Base-by-base conservation (phyloP, 2,113 vertebrate species). In the Dryoscopus gambensis region DNA sequence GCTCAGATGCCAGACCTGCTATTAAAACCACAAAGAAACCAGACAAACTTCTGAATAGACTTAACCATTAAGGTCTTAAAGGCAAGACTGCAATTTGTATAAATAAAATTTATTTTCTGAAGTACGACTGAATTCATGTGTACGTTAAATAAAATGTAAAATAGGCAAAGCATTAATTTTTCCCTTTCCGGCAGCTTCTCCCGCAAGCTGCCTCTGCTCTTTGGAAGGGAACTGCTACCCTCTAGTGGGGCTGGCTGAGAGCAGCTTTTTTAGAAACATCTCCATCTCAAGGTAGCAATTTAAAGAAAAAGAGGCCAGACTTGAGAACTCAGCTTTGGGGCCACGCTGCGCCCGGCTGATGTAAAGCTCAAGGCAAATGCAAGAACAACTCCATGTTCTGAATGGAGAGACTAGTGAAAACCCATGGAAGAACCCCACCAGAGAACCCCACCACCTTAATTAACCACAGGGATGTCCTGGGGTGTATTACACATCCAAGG, bases 221-320 rank as follows among this genome's bases (percentile, higher is more conserved):
- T 73, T n/a, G 15, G 57, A 89, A 84, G 96, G 39, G 71, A 90
- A 47, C 88, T 88, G 90, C 95, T 96, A 85, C 97, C 97, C 94
- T 90, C 97, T 93, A 90, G 95, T 52, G 97, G 97, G 44, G 35
- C 28, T 64, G 19, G 3, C 30, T n/a, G 44, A n/a, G 52, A 83
- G 84, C 27, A 33, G 37, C 71, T 82, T 57, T 57, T 44, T n/a
- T 30, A 47, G 31, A 65, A 53, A 39, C 1, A 2, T 19, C 35
- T 27, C 27, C 24, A 15, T 2, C 28, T 69, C 42, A 14, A 57
- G 21, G 24, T 40, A 73, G 23, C 22, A 67, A 78, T 18, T 2
- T 2, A n/a, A 89, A 19, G 11, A 20, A 11, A 39, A 46, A 74
- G 23, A 74, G 2, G 15, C 22, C n/a, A 42, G 7, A 23, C 3